phyloP scores from a whole-genome alignment of 2,797 vertebrate genomes.

The Neomorphus geoffroyi region DNA sequence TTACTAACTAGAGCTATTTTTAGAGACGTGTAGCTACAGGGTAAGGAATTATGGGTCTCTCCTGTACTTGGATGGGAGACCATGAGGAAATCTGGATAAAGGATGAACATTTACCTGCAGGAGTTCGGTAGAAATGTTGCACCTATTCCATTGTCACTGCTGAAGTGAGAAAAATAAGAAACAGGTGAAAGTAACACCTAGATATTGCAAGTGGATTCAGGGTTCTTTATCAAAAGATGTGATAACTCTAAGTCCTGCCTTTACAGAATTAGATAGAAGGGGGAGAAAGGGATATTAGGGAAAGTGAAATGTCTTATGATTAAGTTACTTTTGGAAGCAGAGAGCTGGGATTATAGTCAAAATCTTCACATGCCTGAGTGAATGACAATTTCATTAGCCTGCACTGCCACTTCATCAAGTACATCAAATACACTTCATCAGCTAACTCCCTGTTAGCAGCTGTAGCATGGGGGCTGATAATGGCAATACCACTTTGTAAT shows the following conservation, averaged over 20 bases:
- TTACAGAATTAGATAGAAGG: background rate
- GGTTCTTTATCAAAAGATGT: background rate
- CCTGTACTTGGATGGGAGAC: background rate
- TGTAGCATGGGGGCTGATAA: accelerated
- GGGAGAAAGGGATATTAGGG: background rate
- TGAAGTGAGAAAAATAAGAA: background rate
- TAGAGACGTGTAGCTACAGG: background rate
- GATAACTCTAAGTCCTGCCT: background rate
- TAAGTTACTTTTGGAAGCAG: background rate
- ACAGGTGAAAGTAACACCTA: background rate
- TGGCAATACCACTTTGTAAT: background rate
- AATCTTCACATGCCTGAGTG: background rate
- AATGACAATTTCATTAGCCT: background rate
- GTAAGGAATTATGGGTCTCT: background rate
- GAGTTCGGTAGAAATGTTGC: background rate
- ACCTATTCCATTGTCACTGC: background rate
- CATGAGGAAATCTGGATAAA: background rate
- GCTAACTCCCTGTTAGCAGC: background rate
- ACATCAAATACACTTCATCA: conserved; percentile 13
- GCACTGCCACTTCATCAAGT: background rate
- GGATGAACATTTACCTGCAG: background rate
- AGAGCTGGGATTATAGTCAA: background rate
- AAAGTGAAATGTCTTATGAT: background rate
- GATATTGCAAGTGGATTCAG: background rate
- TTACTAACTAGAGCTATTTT: conserved; percentile 42